Percentiles rank a stretch among this genome's conserved stretches.
Conservation (phyloP, 1,140 invertebrate species). For the Mycetomoellerius zeteki region DNA sequence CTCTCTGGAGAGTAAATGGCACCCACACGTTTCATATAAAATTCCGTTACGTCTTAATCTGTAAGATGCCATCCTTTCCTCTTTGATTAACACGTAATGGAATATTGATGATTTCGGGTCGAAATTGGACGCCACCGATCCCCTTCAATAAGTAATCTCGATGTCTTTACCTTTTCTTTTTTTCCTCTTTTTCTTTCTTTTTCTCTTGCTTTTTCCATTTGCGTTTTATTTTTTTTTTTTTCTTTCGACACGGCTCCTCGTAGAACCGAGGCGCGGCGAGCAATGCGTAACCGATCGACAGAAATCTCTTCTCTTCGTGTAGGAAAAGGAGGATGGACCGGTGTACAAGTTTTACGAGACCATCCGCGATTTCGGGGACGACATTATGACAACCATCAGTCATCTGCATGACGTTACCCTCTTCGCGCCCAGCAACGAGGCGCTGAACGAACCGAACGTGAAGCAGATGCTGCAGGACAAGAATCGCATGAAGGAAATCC, state of each 20-base stretch:
- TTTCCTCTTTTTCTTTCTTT: not conserved
- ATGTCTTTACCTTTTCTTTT: not conserved
- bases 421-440: slow-evolving; percentile 96
- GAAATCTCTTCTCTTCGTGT: slow-evolving; percentile 75
- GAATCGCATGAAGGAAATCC: slow-evolving; percentile 91
- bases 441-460: slow-evolving; percentile 90
- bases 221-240: slow-evolving; percentile 9
- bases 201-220: slow-evolving; percentile 29
- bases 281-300: slow-evolving; percentile 62
- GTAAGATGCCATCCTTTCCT: not conserved
- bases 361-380: slow-evolving; percentile 91
- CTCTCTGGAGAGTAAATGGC: slow-evolving; percentile 13
- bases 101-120: slow-evolving; percentile 15
- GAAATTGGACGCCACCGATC: slow-evolving; percentile 27
- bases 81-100: slow-evolving; percentile 48
- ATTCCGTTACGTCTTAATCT: slow-evolving; percentile 45
- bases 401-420: slow-evolving; percentile 92
- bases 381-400: slow-evolving; percentile 92
- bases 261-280: slow-evolving; percentile 33
- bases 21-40: slow-evolving; percentile 24
- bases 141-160: not conserved
- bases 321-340: slow-evolving; percentile 94
- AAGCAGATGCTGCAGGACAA: slow-evolving; percentile 91
- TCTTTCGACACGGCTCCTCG: slow-evolving; percentile 28
- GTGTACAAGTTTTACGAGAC: slow-evolving; percentile 93